Conservation (phyloP, 2,113 vertebrate species). For the Galemys pyrenaicus region DNA sequence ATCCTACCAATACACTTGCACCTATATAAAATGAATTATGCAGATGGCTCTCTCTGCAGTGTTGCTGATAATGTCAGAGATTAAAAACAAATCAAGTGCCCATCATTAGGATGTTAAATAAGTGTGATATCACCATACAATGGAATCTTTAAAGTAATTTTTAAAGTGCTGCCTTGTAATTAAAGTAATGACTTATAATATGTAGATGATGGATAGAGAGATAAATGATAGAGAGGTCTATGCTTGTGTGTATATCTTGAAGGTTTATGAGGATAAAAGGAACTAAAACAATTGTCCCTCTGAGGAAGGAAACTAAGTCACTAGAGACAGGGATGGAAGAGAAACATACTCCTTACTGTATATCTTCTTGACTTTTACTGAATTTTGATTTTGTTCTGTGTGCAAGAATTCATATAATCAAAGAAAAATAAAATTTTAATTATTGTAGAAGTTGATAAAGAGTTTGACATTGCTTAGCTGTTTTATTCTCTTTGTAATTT, state of each 20-base stretch:
- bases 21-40: not conserved
- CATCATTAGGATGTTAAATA: not conserved
- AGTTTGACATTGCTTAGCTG: not conserved
- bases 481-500: not conserved
- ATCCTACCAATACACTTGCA: not conserved
- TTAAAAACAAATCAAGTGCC: not conserved
- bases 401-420: not conserved
- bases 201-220: not conserved
- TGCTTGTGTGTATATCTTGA: not conserved
- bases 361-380: not conserved
- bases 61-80: not conserved
- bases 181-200: not conserved
- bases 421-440: constrained; percentile 22
- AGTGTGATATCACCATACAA: not conserved
- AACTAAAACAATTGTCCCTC: not conserved
- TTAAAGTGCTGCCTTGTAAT: not conserved
- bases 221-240: not conserved
- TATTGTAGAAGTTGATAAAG: not conserved
- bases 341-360: not conserved
- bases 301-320: not conserved
- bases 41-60: not conserved
- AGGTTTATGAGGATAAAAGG: not conserved
- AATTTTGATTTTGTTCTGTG: not conserved
- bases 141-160: not conserved
- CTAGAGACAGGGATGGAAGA: not conserved